A percentile compares a stretch with the other conserved stretches of the same genome.
phyloP scores from a whole-genome alignment of 2,113 vertebrate species.

The Aramus guarauna region DNA sequence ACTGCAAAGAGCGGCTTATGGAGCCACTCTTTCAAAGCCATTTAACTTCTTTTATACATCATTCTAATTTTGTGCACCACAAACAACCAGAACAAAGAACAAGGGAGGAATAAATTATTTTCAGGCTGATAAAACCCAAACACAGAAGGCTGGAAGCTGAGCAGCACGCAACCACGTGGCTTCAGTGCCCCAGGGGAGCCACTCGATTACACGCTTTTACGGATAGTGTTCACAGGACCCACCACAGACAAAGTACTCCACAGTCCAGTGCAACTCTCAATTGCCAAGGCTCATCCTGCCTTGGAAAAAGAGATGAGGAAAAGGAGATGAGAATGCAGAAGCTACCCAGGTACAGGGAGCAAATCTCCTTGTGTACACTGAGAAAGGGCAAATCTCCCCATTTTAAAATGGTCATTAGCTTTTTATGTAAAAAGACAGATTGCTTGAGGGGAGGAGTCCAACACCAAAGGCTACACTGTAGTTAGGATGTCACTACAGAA shows the following conservation, averaged over 20 bases:
- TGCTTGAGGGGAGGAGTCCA: not conserved
- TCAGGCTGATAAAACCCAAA: not conserved
- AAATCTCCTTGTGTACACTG: not conserved
- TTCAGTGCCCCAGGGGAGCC: not conserved
- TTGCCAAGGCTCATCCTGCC: not conserved
- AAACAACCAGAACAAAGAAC: not conserved
- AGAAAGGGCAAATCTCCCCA: not conserved
- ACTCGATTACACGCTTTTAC: rapidly evolving
- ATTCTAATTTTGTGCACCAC: not conserved
- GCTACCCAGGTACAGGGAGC: not conserved
- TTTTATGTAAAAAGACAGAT: not conserved
- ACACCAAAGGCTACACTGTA: not conserved
- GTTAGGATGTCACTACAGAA: not conserved
- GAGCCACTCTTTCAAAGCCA: not conserved
- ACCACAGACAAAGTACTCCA: not conserved
- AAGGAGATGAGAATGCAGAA: not conserved
- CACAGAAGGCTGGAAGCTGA: not conserved
- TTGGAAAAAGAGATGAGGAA: too few relatives aligned
- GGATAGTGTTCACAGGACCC: not conserved
- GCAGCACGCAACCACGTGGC: not conserved
- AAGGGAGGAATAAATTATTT: not conserved
- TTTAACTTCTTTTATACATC: not conserved
- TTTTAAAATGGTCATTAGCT: not conserved
- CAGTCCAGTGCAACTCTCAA: not conserved
- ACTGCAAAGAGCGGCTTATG: not conserved